These are phyloP conservation scores for Diglossa cyanea DNA, from an alignment of 2,797 vertebrate species.

Conservation along the genomic window DNA sequence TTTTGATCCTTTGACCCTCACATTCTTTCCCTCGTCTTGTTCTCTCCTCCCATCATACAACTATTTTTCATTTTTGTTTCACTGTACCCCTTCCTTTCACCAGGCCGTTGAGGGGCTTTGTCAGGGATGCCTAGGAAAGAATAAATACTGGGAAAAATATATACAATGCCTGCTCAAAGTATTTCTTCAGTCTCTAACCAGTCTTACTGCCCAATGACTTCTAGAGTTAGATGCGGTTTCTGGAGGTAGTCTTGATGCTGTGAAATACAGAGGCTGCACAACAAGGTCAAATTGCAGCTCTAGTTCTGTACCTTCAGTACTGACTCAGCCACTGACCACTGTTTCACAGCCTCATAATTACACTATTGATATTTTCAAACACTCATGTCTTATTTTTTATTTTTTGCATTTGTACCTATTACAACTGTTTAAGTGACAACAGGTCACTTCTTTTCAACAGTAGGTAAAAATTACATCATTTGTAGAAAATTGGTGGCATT, in stretches of 20 bases:
- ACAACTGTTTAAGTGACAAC: not conserved
- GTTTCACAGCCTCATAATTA: not conserved
- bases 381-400: not conserved
- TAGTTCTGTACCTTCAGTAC: not conserved
- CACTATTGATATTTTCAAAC: not conserved
- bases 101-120: not conserved
- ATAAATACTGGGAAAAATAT: not conserved
- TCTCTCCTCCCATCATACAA: not conserved
- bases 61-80: not conserved
- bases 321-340: not conserved
- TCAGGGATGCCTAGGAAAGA: not conserved
- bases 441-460: not conserved
- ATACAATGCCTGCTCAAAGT: rapidly evolving
- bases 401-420: not conserved
- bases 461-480: not conserved
- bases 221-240: not conserved
- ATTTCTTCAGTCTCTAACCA: not conserved
- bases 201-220: not conserved
- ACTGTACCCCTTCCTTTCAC: not conserved
- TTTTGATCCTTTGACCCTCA: not conserved
- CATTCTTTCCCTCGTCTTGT: not conserved
- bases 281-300: not conserved
- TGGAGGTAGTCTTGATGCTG: not conserved
- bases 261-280: not conserved
- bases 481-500: not conserved